phyloP scores from a whole-genome alignment of 1,140 invertebrate genomes.

The Platorchestia sp. region DNA sequence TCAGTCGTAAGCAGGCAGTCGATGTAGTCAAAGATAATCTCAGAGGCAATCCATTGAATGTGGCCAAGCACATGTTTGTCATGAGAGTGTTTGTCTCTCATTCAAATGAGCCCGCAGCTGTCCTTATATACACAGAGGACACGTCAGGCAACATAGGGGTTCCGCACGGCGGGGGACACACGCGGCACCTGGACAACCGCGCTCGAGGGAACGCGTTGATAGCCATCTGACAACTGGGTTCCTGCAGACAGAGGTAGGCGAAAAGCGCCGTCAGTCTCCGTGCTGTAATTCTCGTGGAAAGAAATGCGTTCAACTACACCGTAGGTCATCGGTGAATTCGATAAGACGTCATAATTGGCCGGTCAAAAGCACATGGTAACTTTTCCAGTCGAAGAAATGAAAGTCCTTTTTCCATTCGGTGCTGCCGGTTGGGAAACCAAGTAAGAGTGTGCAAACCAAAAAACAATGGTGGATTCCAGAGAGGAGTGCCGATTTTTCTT shows the following conservation, averaged over 20 bases:
- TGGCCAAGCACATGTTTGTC: constrained; percentile 51
- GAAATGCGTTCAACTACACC: neutral
- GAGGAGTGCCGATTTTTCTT: neutral
- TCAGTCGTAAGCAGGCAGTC: constrained; percentile 7
- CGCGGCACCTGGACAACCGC: neutral
- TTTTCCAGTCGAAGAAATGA: neutral
- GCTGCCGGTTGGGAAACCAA: neutral
- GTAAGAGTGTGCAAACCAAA: neutral
- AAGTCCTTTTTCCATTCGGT: neutral
- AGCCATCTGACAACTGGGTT: neutral
- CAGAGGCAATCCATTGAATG: constrained; percentile 51
- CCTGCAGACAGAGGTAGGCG: neutral
- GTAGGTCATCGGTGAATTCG: neutral
- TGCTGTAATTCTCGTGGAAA: neutral
- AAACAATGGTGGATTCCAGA: neutral
- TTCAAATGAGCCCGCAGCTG: constrained; percentile 51
- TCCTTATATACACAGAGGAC: constrained; percentile 48
- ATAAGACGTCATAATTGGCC: neutral
- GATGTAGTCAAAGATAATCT: constrained; percentile 47
- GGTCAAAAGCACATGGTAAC: neutral
- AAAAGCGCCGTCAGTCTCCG: neutral
- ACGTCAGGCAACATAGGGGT: constrained; percentile 47
- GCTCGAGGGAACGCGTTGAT: neutral
- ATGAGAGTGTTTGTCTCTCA: constrained; percentile 52
- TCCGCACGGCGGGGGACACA: neutral